Conservation (phyloP, 2,797 vertebrate genomes). For the Siniperca obscura region DNA sequence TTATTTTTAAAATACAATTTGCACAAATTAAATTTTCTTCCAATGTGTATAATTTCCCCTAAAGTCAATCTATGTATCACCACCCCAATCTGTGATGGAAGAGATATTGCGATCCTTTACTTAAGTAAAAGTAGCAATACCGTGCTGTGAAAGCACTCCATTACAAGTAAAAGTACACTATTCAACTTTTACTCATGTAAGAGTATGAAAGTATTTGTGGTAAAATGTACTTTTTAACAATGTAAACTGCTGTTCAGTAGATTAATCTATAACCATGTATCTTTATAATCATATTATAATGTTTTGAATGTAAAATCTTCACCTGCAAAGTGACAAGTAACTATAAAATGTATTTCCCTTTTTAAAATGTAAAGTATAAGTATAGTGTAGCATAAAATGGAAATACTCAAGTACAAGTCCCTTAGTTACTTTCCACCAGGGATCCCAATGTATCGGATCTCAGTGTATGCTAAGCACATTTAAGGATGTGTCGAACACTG, state of each 20-base stretch:
- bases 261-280: neutral
- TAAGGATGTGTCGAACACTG: neutral
- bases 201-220: too few species aligned
- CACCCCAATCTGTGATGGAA: neutral
- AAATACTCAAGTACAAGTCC: neutral
- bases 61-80: neutral
- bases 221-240: neutral
- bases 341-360: neutral
- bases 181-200: too few species aligned
- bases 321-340: neutral
- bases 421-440: neutral
- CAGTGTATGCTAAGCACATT: neutral
- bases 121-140: neutral
- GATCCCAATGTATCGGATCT: neutral
- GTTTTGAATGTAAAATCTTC: neutral
- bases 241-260: neutral
- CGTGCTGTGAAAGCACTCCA: neutral
- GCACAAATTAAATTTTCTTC: too few species aligned
- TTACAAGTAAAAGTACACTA: neutral
- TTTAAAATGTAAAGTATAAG: neutral
- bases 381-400: neutral
- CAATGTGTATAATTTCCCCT: too few species aligned
- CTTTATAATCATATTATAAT: neutral
- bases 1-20: too few species aligned
- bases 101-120: neutral